These are phyloP conservation scores for Sicus ferrugineus DNA, from an alignment of 2,888 invertebrate genomes.

Conservation along the genomic window DNA sequence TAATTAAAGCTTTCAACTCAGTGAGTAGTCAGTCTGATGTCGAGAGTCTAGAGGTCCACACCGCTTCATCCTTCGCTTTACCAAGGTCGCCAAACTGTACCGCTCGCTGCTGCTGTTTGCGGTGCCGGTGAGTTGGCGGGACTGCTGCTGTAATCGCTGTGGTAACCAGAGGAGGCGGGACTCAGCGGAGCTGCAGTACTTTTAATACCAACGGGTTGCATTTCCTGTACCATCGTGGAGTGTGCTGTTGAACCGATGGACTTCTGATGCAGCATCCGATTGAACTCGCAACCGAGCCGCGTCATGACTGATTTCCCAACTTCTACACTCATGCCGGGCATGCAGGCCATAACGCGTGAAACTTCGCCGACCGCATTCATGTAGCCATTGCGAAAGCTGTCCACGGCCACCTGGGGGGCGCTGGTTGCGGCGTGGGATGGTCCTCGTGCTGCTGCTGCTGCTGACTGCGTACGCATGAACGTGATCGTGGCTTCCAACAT, in stretches of 20 bases:
- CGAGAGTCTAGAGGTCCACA: too few relatives aligned
- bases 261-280: conserved; percentile 59
- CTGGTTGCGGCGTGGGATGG: conserved; percentile 68
- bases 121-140: background rate
- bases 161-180: conserved; percentile 62
- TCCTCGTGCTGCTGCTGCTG: conserved; percentile 40
- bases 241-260: background rate
- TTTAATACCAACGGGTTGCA: conserved; percentile 19
- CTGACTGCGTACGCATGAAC: conserved; percentile 72
- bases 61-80: too few relatives aligned
- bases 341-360: conserved; percentile 82
- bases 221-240: background rate
- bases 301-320: conserved; percentile 88
- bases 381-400: conserved; percentile 86
- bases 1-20: conserved; percentile 24
- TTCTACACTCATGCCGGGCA: conserved; percentile 84
- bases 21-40: background rate
- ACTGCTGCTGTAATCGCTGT: conserved; percentile 53
- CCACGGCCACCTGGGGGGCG: conserved; percentile 65
- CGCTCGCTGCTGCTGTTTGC: background rate
- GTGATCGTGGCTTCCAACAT: conserved; percentile 87
- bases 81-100: conserved; percentile 55
- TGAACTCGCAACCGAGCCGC: conserved; percentile 83
- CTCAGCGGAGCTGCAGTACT: conserved; percentile 48
- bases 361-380: conserved; percentile 90